phyloP scores from a whole-genome alignment of 2,797 vertebrate genomes.

The Myotis daubentonii region DNA sequence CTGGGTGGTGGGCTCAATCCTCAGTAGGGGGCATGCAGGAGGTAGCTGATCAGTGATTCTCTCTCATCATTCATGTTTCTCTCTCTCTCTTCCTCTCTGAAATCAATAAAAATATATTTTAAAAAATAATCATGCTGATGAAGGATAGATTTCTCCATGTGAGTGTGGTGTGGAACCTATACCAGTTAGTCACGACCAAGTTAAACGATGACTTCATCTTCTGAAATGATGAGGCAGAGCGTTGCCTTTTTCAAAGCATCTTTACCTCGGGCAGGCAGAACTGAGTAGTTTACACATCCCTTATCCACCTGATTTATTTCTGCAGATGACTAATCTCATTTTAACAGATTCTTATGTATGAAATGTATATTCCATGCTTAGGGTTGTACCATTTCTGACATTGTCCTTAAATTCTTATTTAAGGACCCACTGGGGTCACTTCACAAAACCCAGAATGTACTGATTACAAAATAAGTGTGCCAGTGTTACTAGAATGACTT shows the following conservation, averaged over 20 bases:
- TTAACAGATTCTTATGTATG: not conserved
- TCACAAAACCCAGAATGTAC: not conserved
- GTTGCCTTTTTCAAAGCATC: not conserved
- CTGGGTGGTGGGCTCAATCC: too few species aligned
- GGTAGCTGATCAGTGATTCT: too few species aligned
- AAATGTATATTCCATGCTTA: constrained; percentile 24
- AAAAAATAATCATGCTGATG: not conserved
- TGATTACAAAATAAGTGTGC: not conserved
- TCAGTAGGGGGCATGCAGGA: too few species aligned
- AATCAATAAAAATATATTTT: too few species aligned
- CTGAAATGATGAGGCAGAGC: not conserved
- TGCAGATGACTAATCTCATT: not conserved
- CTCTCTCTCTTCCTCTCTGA: too few species aligned
- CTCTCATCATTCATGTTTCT: too few species aligned
- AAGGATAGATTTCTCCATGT: not conserved
- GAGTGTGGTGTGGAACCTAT: not conserved
- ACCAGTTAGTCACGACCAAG: not conserved
- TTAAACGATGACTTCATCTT: not conserved
- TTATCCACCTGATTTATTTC: not conserved
- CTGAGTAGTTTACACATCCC: not conserved
- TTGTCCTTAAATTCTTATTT: not conserved
- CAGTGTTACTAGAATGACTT: not conserved
- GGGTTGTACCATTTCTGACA: not conserved
- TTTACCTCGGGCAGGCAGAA: not conserved
- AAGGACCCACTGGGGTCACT: not conserved